Evolutionary conservation across 2,888 invertebrate genomes (phyloP).

Genomic region (Hirtodrosophila duncani): DNA sequence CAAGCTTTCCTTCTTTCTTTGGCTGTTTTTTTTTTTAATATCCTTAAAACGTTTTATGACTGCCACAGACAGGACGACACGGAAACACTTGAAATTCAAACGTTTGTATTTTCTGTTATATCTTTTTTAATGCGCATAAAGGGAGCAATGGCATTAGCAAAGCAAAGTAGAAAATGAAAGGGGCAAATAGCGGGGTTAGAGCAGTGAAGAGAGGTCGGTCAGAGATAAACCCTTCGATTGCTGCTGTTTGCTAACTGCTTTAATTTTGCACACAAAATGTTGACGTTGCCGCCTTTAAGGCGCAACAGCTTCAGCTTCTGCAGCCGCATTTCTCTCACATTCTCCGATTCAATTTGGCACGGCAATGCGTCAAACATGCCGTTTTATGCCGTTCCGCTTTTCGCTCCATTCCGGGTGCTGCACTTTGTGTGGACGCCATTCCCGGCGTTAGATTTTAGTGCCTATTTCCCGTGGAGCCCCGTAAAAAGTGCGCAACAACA

Average conservation of each 20-base stretch:
- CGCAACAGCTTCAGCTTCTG: slow-evolving; percentile 1
- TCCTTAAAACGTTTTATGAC: slow-evolving; percentile 60
- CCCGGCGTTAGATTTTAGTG: slow-evolving; percentile 51
- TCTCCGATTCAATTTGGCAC: slow-evolving; percentile 49
- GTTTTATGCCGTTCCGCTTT: slow-evolving; percentile 36
- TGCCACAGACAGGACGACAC: slow-evolving; percentile 41
- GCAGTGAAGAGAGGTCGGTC: slow-evolving; percentile 5
- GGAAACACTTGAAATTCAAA: slow-evolving; percentile 51
- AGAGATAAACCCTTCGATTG: slow-evolving; percentile 25
- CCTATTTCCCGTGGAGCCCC: slow-evolving; percentile 45
- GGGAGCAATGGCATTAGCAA: slow-evolving; percentile 24
- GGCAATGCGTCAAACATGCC: slow-evolving; percentile 50
- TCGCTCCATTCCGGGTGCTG: slow-evolving; percentile 15
- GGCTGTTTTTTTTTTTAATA: slow-evolving; percentile 41
- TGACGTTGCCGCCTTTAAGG: slow-evolving; percentile 27
- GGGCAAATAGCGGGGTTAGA: slow-evolving; percentile 17
- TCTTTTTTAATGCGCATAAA: slow-evolving; percentile 49
- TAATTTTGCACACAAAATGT: background rate
- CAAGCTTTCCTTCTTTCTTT: slow-evolving; percentile 29
- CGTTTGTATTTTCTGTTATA: slow-evolving; percentile 26
- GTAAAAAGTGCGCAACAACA: slow-evolving; percentile 25
- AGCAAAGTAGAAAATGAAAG: background rate
- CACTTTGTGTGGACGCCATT: slow-evolving; percentile 45
- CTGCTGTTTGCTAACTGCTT: slow-evolving; percentile 3
- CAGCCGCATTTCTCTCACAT: background rate